These are phyloP conservation scores for Lepidurus packardi DNA, from an alignment of 1,140 invertebrate species.

Conservation along the genomic window DNA sequence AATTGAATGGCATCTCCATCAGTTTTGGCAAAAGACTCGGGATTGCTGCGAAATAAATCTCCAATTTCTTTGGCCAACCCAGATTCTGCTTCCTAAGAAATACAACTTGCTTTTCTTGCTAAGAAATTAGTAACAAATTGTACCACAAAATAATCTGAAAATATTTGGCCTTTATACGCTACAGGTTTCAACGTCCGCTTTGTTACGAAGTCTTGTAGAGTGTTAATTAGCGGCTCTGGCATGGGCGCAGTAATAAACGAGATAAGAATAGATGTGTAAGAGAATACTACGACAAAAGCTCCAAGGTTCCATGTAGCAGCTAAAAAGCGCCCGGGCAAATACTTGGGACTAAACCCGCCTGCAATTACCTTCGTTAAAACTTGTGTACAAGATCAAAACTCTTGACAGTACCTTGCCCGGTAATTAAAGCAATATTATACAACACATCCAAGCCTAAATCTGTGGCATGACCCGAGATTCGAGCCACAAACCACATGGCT, in stretches of 20 bases:
- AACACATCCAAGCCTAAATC: neutral
- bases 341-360: neutral
- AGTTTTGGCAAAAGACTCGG: neutral
- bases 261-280: neutral
- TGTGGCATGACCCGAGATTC: neutral
- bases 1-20: neutral
- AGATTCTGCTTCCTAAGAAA: neutral
- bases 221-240: neutral
- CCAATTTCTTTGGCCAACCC: neutral
- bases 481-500: neutral
- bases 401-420: neutral
- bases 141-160: neutral
- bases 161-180: neutral
- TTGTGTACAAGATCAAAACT: neutral
- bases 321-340: neutral
- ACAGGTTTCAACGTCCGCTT: neutral
- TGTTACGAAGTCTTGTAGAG: neutral
- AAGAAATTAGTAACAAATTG: neutral
- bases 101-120: neutral
- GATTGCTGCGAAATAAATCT: neutral
- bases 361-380: neutral
- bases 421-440: neutral
- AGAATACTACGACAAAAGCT: neutral
- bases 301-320: slow-evolving; percentile 17
- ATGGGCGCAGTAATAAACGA: neutral